phyloP scores from a whole-genome alignment of 37 sponge, comb jelly and placozoan species.

The Cladorhizidae sp. region DNA sequence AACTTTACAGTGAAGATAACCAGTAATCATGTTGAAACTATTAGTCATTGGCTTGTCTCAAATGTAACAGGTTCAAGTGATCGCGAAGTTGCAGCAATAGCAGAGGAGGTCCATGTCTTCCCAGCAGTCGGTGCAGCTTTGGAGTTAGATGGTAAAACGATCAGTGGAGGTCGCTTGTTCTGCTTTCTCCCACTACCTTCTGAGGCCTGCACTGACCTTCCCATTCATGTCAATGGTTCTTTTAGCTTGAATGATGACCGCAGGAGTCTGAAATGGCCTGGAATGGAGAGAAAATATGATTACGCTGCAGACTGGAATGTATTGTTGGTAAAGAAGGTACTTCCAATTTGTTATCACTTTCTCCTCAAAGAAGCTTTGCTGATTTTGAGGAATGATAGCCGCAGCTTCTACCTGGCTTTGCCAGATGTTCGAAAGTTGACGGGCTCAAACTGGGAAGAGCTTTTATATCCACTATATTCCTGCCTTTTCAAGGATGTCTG shows the following conservation, averaged over 20 bases:
- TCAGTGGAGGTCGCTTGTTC: constrained; percentile 35
- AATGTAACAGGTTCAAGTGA: constrained; percentile 12
- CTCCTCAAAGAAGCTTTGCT: constrained; percentile 29
- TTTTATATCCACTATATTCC: constrained; percentile 5
- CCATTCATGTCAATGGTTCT: constrained; percentile 76
- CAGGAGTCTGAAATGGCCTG: constrained; percentile 59
- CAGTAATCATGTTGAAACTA: not conserved
- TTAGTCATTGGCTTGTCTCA: constrained; percentile 24
- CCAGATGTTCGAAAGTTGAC: constrained; percentile 26
- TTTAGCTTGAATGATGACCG: constrained; percentile 64
- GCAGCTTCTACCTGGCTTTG: constrained; percentile 34
- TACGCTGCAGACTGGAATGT: constrained; percentile 59
- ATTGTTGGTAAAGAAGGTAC: constrained; percentile 30
- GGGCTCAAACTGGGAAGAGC: constrained; percentile 17
- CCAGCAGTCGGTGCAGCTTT: constrained; percentile 48
- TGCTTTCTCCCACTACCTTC: constrained; percentile 74
- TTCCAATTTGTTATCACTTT: constrained; percentile 49
- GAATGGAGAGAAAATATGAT: constrained; percentile 46
- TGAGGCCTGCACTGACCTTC: constrained; percentile 39
- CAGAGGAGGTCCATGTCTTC: constrained; percentile 16
- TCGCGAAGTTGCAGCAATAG: not conserved
- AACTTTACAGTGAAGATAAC: constrained; percentile 1
- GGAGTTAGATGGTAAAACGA: not conserved
- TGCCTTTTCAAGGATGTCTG: not conserved
- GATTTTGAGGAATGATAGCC: not conserved